Evolutionary conservation across 2,888 invertebrate species (phyloP), one percentile per base, ranked within the genome.

Genomic region (Caprella mutica): DNA sequence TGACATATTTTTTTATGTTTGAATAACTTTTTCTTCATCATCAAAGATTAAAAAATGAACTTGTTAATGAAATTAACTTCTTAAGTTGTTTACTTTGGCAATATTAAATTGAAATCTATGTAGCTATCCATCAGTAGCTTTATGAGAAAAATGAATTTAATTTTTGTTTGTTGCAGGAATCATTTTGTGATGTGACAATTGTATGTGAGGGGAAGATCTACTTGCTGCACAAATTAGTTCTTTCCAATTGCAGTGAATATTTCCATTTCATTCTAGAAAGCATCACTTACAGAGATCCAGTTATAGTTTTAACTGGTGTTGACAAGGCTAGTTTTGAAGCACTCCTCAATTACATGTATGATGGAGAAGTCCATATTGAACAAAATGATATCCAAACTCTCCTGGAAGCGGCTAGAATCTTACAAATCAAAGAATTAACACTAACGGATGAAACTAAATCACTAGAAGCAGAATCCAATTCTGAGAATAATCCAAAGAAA

Each of bases 161-260:
- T n/a, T n/a, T n/a, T n/a, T n/a, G n/a, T n/a, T n/a, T n/a, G n/a
- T 38, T 24, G 2, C 52, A 52, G 52, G 35, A 52, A 19, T 40
- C 38, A 6, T 52, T 39, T 23, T 33, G 33, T 8, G 52, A 52
- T 23, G 35, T 26, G 14, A 52, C 52, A 8, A 29, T 52, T 38
- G 52, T 39, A 8, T 52, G 52, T 17, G 39, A 52, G 27, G 52
- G 52, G 9, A 14, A 33, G 21, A 27, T 40, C 17, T 52, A 40
- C 17, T 39, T 39, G 12, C 38, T 52, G 4, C 52, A 52, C 24
- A 52, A 40, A 17, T 39, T 52, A 21, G 52, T 52, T 14, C 40
- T 52, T 12, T 52, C 52, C 17, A 52, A 29, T 19, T 52, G 52
- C 52, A 52, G 52, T 35, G 35, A 52, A 14, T 52, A 52, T 39